Evolutionary conservation across 2,113 vertebrate genomes (phyloP).

Genomic region (Eolophus roseicapilla): DNA sequence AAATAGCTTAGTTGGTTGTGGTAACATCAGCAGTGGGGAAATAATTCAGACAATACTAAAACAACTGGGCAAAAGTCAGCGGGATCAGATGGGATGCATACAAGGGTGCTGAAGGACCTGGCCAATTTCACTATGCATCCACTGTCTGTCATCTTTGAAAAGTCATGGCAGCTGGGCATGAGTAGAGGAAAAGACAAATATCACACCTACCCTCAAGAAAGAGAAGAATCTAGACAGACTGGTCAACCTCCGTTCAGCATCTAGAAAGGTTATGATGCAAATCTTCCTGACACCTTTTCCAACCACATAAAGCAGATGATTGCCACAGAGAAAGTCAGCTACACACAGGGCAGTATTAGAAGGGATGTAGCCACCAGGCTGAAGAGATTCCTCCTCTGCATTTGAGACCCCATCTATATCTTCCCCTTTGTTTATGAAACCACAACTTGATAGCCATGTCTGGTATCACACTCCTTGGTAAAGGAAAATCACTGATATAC

Average conservation of each 20-base stretch:
- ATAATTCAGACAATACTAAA: background rate
- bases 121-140: background rate
- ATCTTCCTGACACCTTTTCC: background rate
- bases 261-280: background rate
- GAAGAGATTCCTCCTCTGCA: background rate
- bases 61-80: background rate
- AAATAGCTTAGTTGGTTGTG: background rate
- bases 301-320: background rate
- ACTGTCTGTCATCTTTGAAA: background rate
- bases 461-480: background rate
- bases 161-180: background rate
- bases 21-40: background rate
- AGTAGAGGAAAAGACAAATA: background rate
- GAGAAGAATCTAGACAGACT: background rate
- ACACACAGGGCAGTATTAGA: no score
- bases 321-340: background rate
- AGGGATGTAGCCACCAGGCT: background rate
- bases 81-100: background rate
- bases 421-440: background rate
- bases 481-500: background rate
- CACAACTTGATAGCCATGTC: background rate
- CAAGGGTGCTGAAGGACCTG: background rate
- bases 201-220: background rate
- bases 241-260: background rate
- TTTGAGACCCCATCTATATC: background rate